Conservation (phyloP, 1,140 invertebrate species). For the Calliopsis andreniformis region DNA sequence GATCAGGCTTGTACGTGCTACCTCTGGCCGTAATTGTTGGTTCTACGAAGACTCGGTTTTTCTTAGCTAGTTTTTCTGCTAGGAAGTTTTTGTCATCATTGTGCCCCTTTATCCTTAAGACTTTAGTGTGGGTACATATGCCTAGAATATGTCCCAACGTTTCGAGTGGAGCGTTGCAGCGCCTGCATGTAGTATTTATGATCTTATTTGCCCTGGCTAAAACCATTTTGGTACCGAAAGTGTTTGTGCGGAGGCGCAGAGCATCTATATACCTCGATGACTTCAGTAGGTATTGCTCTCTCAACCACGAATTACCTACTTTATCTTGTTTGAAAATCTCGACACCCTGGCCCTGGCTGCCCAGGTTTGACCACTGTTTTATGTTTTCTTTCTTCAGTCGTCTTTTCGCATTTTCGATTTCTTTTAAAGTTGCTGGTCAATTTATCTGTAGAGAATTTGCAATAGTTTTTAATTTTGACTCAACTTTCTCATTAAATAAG, state of each 20-base stretch:
- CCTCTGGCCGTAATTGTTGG: too few relatives aligned
- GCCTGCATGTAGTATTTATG: too few relatives aligned
- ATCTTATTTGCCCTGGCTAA: not conserved
- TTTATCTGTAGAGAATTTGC: slow-evolving; percentile 8
- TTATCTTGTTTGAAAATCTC: not conserved
- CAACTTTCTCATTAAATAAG: too few relatives aligned
- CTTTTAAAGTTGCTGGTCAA: not conserved
- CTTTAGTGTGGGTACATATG: too few relatives aligned
- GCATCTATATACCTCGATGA: slow-evolving; percentile 8
- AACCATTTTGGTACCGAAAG: not conserved
- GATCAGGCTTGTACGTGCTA: too few relatives aligned
- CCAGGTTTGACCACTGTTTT: not conserved
- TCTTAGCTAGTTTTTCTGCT: too few relatives aligned
- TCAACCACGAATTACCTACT: slow-evolving; percentile 1
- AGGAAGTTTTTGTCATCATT: too few relatives aligned
- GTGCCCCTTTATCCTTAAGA: too few relatives aligned
- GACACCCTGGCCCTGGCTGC: slow-evolving; percentile 1
- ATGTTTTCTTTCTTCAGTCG: not conserved
- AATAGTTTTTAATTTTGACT: not conserved
- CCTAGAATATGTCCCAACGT: too few relatives aligned
- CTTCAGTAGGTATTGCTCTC: not conserved
- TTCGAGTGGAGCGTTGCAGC: too few relatives aligned
- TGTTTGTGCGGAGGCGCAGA: not conserved
- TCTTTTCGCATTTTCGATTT: not conserved
- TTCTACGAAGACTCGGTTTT: too few relatives aligned